Base-by-base conservation (phyloP, 1,140 invertebrate species). In the Tribolium castaneum region DNA sequence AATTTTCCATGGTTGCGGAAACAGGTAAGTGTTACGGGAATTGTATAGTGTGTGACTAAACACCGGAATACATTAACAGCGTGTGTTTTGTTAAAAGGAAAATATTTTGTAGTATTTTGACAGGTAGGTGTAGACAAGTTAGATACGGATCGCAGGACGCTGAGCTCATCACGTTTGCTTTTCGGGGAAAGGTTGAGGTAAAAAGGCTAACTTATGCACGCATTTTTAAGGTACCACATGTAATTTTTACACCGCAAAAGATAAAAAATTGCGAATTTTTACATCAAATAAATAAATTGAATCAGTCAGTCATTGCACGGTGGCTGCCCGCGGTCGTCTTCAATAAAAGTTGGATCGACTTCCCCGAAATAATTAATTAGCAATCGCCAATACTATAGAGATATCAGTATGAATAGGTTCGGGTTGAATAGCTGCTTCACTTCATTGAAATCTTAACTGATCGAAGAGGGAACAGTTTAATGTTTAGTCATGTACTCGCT, bases 91-190 rank as follows among this genome's bases (percentile, higher is more conserved):
- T 73, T 56, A 35, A 34, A 66, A 59, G 52, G 22, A 62, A 75
- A 75, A 70, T 77, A 71, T 77, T 77, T 77, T 77, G 62, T 49
- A 50, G 75, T 77, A 72, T 77, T 77, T 77, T 77, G 75, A 77
- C 75, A 77, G 75, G 75, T 77, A 70, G 39, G 75, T 70, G 75
- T 35, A 72, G 56, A 25, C 75, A 52, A 3, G 70, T 77, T 66
- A 66, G 59, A 66, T 35, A 66, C 59, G 59, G 59, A 35, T 66
- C 25, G 59, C 59, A 35, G 25, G 59, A 59, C 3, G n/a, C 19
- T 59, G 59, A 35, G 59, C 30, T 35, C 59, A 66, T 66, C 30
- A 12, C 9, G 16, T 35, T 66, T 30, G 30, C 13, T 9, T 14
- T 59, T 59, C 54, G 16, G 19, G 10, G 54, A 59, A 45, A 1